A percentile compares a stretch with the other conserved stretches of the same genome.
Evolutionary conservation across 2,797 vertebrate genomes (phyloP).

Genomic region (Nyctibius grandis): DNA sequence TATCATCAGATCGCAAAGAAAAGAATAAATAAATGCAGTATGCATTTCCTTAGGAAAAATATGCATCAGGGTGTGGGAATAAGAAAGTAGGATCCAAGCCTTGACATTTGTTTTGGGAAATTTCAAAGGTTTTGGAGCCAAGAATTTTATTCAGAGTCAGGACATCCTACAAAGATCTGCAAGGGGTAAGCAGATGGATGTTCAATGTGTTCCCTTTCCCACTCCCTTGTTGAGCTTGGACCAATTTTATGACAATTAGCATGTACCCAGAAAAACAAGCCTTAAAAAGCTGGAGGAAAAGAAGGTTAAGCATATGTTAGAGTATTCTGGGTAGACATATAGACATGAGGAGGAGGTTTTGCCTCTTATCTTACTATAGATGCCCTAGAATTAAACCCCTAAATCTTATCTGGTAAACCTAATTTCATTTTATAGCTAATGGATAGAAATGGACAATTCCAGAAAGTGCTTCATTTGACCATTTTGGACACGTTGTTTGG

Average conservation of each 20-base stretch:
- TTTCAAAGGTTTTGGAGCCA: not conserved
- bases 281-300: not conserved
- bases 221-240: not conserved
- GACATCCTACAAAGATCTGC: not conserved
- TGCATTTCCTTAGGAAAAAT: not conserved
- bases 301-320: not conserved
- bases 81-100: not conserved
- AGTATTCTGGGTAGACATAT: not conserved
- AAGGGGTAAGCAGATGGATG: conserved; percentile 32
- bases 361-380: not conserved
- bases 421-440: not conserved
- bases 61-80: not conserved
- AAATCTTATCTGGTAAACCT: not conserved
- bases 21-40: not conserved
- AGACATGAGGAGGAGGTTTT: not conserved
- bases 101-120: conserved; percentile 7
- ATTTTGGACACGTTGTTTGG: not conserved
- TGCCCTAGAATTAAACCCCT: not conserved
- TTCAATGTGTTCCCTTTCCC: conserved; percentile 28
- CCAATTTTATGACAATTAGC: conserved; percentile 5
- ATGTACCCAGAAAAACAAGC: not conserved
- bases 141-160: conserved; percentile 27
- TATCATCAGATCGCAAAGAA: not conserved
- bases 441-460: not conserved
- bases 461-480: not conserved